These are phyloP conservation scores for Abrostola triplasia DNA, from an alignment of 2,888 invertebrate genomes.

Conservation along the genomic window DNA sequence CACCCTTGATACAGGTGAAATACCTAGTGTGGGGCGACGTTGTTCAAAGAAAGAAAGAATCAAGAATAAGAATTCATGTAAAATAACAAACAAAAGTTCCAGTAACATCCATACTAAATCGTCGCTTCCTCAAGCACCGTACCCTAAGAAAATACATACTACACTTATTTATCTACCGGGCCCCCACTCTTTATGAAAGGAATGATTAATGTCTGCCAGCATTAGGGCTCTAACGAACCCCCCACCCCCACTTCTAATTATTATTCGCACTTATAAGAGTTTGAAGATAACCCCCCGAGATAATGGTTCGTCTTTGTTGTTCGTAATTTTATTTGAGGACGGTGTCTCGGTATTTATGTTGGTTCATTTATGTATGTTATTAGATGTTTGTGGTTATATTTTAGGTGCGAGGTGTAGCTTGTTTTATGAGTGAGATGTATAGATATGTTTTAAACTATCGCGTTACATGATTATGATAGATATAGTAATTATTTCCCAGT, in stretches of 20 bases:
- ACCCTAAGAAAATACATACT: slow-evolving; percentile 88
- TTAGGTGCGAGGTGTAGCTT: too few species aligned
- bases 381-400: background rate
- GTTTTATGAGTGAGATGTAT: too few species aligned
- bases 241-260: slow-evolving; percentile 77
- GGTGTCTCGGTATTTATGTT: slow-evolving; percentile 19
- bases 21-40: too few species aligned
- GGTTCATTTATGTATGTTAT: background rate
- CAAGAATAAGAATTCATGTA: too few species aligned
- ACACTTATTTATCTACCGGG: slow-evolving; percentile 88
- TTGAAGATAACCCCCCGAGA: slow-evolving; percentile 69
- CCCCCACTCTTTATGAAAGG: slow-evolving; percentile 88
- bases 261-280: slow-evolving; percentile 87
- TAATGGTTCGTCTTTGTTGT: slow-evolving; percentile 55
- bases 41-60: background rate
- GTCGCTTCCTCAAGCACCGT: slow-evolving; percentile 80
- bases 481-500: too few species aligned
- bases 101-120: slow-evolving; percentile 65
- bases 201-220: slow-evolving; percentile 88
- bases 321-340: slow-evolving; percentile 57
- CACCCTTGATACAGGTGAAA: too few species aligned
- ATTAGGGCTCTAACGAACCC: slow-evolving; percentile 86
- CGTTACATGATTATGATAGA: too few species aligned
- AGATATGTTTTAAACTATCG: too few species aligned
- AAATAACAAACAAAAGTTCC: background rate